Evolutionary conservation across 1,140 invertebrate genomes (phyloP), one percentile per base, ranked within the genome.

Genomic region (Oedothorax gibbosus): DNA sequence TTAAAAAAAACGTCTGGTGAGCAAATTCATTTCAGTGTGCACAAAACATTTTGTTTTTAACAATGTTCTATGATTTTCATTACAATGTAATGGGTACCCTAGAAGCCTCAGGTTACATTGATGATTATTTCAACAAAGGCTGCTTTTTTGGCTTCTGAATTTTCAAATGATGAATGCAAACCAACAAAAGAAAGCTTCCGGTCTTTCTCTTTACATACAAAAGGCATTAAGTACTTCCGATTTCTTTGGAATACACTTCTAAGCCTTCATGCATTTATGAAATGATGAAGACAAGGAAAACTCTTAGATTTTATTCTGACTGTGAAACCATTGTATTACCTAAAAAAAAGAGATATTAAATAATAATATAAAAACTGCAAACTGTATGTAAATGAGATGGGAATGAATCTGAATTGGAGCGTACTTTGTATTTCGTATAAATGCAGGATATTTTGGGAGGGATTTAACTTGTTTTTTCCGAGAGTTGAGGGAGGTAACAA

Each of bases 71-170:
- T 57, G 53, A 12, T 50, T 62, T 77, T 77, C 49, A 64, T 64
- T 64, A 50, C 8, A 64, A 64, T 77, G 62, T 77, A 77, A 77
- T 77, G 75, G 75, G 15, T 49, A 77, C 51, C 21, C 57, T 6
- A 56, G 35, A 76, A 64, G 51, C 57, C 56, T 18, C 57, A 77
- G 75, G 75, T 77, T 77, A 77, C 75, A 49, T 18, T 50, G 75
- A 77, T 77, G 75, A 77, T 77, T 77, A 77, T 77, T 77, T 77
- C 35, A 50, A 77, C 56, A 62, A 77, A 77, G 12, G 60, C 49
- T 14, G 7, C 51, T 64, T 64, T 77, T 76, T 64, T n/a, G 12
- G n/a, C n/a, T n/a, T n/a, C n/a, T n/a, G n/a, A n/a, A n/a, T n/a
- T n/a, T 49, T 60, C 20, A 11, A n/a, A 57, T 14, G 35, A 57